Evolutionary conservation across 1,140 invertebrate species (phyloP).

Genomic region (Drosophila repletoides): DNA sequence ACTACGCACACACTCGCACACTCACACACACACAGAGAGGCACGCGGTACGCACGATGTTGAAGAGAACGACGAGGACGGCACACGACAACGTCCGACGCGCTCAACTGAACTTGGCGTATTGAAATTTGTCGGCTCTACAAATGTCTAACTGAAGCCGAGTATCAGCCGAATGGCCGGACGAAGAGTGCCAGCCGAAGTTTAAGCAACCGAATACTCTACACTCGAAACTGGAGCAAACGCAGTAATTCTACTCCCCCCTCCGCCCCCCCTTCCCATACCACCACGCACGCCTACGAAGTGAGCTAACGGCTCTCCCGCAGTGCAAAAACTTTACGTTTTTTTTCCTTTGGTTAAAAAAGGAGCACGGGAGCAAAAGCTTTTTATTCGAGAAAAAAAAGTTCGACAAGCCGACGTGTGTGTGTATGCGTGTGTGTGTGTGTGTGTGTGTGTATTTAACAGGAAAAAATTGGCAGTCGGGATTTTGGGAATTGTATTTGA

Average conservation of each 20-base stretch:
- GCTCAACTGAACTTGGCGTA: conserved; percentile 80
- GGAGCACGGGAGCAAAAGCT: conserved; percentile 67
- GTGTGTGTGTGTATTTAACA: conserved; percentile 55
- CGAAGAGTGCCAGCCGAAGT: conserved; percentile 16
- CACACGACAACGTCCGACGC: conserved; percentile 71
- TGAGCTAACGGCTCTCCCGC: conserved; percentile 37
- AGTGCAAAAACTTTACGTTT: conserved; percentile 36
- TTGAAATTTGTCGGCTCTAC: conserved; percentile 59
- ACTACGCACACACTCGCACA: conserved; percentile 45
- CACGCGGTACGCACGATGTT: conserved; percentile 46
- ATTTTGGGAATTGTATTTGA: conserved; percentile 68
- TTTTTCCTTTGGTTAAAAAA: conserved; percentile 3
- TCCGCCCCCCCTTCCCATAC: too few relatives aligned
- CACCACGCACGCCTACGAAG: not conserved
- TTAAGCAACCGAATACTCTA: conserved; percentile 23
- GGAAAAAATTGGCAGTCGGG: conserved; percentile 73
- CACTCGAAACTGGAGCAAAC: conserved; percentile 69
- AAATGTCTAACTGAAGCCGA: conserved; percentile 38
- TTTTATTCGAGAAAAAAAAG: conserved; percentile 51
- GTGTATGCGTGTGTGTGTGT: not conserved
- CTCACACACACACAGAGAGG: conserved; percentile 1
- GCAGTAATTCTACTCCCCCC: too few relatives aligned
- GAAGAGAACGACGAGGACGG: conserved; percentile 22
- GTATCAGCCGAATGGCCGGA: not conserved
- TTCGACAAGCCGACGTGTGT: conserved; percentile 39